Evolutionary conservation across 2,888 invertebrate species (phyloP).

Genomic region (Priapulus caudatus): DNA sequence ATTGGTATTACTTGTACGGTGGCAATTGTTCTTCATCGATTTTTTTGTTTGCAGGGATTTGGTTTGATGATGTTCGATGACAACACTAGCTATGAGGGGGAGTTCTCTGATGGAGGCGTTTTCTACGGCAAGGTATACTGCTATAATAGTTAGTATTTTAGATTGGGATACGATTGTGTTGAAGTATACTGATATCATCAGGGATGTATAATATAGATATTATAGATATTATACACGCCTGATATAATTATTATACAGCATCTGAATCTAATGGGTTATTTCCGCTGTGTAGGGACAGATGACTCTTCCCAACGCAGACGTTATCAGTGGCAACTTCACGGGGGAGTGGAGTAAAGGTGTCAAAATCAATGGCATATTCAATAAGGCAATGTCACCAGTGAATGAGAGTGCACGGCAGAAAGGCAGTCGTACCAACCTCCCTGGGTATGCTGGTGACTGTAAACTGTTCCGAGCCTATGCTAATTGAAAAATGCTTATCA

Average conservation of each 20-base stretch:
- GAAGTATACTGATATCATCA: too few species aligned
- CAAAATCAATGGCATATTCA: slow-evolving; percentile 57
- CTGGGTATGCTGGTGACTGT: too few species aligned
- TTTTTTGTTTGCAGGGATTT: slow-evolving; percentile 50
- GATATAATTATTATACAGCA: too few species aligned
- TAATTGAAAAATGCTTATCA: too few species aligned
- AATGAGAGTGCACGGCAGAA: neutral
- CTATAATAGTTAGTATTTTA: too few species aligned
- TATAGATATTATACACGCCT: too few species aligned
- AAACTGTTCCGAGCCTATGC: too few species aligned
- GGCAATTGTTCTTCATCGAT: slow-evolving; percentile 14
- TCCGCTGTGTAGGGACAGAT: slow-evolving; percentile 48
- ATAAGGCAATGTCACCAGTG: slow-evolving; percentile 39
- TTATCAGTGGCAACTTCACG: slow-evolving; percentile 57
- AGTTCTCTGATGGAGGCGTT: slow-evolving; percentile 63
- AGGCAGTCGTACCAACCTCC: too few species aligned
- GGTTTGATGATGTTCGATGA: slow-evolving; percentile 79
- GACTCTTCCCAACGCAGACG: slow-evolving; percentile 63
- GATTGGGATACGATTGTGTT: too few species aligned
- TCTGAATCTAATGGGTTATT: too few species aligned
- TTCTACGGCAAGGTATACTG: slow-evolving; percentile 54
- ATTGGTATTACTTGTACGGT: neutral
- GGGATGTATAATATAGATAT: too few species aligned
- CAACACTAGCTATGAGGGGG: slow-evolving; percentile 76
- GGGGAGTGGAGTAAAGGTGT: slow-evolving; percentile 66